These are phyloP conservation scores for Drosophila pseudotakahashii DNA, from an alignment of 2,888 invertebrate species.

Conservation along the genomic window DNA sequence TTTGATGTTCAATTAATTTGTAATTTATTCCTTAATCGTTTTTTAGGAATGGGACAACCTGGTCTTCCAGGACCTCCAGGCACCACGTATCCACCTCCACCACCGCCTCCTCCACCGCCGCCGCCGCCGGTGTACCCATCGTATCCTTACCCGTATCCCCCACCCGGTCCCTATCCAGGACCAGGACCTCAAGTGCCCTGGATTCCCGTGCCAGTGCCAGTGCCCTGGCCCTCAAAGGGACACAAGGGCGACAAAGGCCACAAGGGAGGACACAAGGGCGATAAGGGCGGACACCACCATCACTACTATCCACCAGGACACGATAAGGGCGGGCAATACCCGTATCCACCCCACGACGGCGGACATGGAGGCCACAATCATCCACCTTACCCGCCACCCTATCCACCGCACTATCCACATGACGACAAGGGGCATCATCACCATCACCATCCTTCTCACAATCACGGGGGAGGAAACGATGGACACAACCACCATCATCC, in stretches of 20 bases:
- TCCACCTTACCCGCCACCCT: constrained; percentile 1
- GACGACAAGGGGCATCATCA: constrained; percentile 12
- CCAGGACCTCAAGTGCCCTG: constrained; percentile 1
- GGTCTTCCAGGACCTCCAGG: constrained; percentile 35
- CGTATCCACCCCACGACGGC: constrained; percentile 4
- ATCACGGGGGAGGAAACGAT: background rate
- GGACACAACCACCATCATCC: constrained; percentile 7
- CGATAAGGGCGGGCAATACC: constrained; percentile 12
- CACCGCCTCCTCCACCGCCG: constrained; percentile 9
- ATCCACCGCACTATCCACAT: constrained; percentile 3
- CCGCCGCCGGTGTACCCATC: constrained; percentile 13
- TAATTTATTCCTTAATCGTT: background rate
- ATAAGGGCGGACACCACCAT: constrained; percentile 35
- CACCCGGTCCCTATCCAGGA: constrained; percentile 1
- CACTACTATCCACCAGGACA: constrained; percentile 34
- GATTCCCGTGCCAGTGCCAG: constrained; percentile 23
- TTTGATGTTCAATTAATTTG: no score
- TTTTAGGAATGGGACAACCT: constrained; percentile 17
- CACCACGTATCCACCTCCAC: background rate
- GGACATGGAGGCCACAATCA: constrained; percentile 1
- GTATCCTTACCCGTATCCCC: constrained; percentile 21
- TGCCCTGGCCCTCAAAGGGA: constrained; percentile 35
- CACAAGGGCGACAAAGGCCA: constrained; percentile 31
- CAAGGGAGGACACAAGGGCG: constrained; percentile 22
- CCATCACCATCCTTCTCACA: constrained; percentile 9